These are phyloP conservation scores for Gobio occitaniae DNA, from an alignment of 2,797 vertebrate species.

Conservation along the genomic window DNA sequence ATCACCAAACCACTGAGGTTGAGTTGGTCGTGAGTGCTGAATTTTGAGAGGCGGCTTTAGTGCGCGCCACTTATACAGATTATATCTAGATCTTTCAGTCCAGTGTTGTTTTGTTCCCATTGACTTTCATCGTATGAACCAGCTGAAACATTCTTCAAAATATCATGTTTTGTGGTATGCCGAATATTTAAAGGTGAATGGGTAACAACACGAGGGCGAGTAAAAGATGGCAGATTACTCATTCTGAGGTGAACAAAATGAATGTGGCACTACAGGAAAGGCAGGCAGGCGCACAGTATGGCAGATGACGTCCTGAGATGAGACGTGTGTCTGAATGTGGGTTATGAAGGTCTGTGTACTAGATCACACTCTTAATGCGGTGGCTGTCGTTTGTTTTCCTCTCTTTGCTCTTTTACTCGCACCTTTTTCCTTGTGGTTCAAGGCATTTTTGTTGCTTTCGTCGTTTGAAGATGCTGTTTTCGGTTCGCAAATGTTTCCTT, in stretches of 20 bases:
- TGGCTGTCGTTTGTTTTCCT: neutral
- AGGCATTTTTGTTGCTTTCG: slow-evolving; percentile 6
- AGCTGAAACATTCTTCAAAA: neutral
- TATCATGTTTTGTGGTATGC: neutral
- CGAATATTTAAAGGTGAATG: neutral
- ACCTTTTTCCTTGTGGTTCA: neutral
- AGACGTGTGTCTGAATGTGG: slow-evolving; percentile 18
- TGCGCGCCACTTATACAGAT: too few relatives aligned
- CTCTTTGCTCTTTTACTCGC: neutral
- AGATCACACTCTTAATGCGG: neutral
- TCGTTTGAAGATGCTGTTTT: slow-evolving; percentile 38
- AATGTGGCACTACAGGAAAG: neutral
- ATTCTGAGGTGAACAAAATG: neutral
- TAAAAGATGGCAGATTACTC: neutral
- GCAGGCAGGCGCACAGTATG: neutral
- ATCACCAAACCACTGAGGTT: too few relatives aligned
- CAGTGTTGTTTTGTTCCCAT: too few relatives aligned
- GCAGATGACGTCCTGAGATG: slow-evolving; percentile 12
- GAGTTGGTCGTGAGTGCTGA: too few relatives aligned
- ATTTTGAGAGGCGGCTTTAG: too few relatives aligned
- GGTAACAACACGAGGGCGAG: too few relatives aligned
- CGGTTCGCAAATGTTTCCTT: slow-evolving; percentile 16
- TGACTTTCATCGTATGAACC: neutral
- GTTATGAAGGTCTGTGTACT: slow-evolving; percentile 36
- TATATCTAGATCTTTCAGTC: too few relatives aligned